These are phyloP conservation scores for Loris lydekkerianus DNA, from an alignment of 2,797 vertebrate genomes.

Conservation along the genomic window DNA sequence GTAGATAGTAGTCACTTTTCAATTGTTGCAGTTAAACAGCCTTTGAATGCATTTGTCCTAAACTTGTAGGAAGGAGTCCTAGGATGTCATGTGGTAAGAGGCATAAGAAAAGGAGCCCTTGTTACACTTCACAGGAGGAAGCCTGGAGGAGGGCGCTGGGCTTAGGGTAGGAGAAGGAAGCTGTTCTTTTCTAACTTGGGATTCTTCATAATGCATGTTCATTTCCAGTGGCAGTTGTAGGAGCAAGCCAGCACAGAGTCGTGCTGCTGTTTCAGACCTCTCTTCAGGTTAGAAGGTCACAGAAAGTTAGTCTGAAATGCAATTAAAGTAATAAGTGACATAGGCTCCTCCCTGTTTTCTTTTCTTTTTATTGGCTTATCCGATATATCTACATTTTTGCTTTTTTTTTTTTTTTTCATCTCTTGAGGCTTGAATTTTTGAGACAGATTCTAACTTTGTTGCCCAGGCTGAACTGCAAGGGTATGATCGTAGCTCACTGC, in stretches of 20 bases:
- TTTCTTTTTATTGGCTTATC: neutral
- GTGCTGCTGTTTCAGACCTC: neutral
- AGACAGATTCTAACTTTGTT: neutral
- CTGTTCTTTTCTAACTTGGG: neutral
- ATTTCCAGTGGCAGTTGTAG: neutral
- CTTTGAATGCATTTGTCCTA: constrained; percentile 15
- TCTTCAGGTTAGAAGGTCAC: neutral
- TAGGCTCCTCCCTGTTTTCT: neutral
- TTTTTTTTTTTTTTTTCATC: neutral
- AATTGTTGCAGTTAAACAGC: neutral
- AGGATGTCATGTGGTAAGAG: neutral
- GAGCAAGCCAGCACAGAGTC: neutral
- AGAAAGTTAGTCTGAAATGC: neutral
- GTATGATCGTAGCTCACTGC: neutral
- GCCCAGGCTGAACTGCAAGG: neutral
- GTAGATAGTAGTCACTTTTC: neutral
- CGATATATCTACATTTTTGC: neutral
- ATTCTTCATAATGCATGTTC: neutral
- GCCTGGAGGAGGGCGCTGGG: neutral
- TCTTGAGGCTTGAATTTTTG: neutral
- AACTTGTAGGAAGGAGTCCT: neutral
- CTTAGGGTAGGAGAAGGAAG: neutral
- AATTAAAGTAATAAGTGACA: neutral
- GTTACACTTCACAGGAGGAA: neutral
- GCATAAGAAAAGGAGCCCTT: neutral